Evolutionary conservation across 2,113 vertebrate genomes (phyloP).

Genomic region (Opisthocomus hoazin): DNA sequence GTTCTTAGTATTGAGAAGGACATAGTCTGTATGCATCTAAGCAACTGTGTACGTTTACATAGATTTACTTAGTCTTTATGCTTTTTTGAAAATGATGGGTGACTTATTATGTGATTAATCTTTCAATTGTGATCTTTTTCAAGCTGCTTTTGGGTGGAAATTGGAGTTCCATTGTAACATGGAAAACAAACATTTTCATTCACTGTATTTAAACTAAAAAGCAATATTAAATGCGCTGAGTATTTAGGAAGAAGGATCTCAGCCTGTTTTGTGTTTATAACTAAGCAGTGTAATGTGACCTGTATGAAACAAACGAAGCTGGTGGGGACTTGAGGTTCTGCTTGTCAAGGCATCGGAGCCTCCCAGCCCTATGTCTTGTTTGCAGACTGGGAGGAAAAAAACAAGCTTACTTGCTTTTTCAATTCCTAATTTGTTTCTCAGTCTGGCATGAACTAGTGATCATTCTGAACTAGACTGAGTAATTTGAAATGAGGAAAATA

Average conservation of each 20-base stretch:
- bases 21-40: background rate
- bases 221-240: background rate
- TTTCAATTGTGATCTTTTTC: background rate
- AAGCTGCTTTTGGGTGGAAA: background rate
- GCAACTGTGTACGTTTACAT: conserved; percentile 18
- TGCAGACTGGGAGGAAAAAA: background rate
- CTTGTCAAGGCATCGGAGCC: background rate
- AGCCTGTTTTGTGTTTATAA: background rate
- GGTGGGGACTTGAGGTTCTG: background rate
- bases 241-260: background rate
- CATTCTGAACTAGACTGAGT: background rate
- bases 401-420: background rate
- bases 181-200: background rate
- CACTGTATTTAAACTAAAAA: background rate
- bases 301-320: background rate
- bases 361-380: background rate
- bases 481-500: background rate
- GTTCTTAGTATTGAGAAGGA: background rate
- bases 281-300: background rate
- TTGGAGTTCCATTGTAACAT: background rate
- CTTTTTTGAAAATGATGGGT: conserved; percentile 5
- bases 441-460: background rate
- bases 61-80: background rate
- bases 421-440: background rate
- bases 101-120: conserved; percentile 2